Evolutionary conservation across 1,140 invertebrate species (phyloP), one percentile per base, ranked within the genome.

Genomic region (Holotrichia oblita): DNA sequence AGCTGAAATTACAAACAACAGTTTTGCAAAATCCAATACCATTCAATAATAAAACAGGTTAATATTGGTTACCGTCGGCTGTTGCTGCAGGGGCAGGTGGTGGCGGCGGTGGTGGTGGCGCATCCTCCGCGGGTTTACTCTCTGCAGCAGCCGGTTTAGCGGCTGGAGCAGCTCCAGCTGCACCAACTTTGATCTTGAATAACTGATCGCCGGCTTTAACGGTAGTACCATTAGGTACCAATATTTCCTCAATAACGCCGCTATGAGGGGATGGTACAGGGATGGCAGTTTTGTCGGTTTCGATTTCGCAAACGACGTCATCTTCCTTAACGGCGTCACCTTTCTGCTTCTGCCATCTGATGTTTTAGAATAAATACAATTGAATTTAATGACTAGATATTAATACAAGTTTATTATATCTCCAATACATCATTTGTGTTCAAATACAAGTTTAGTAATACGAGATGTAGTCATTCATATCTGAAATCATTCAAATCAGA

Each of bases 251-350:
- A 77, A 99, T 94, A 14, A 96, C 91, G 81, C 98, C 98, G 81
- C 93, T 87, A 27, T 90, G 92, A 0, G 98, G 97, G 2, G 97
- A 90, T 84, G 95, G 96, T n/a, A 99, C 95, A 42, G 96, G 94
- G 79, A 99, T 93, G 8, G 97, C 95, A 6, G 97, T 98, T 92
- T 99, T 99, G 88, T 99, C 99, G 40, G 99, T 99, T 91, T 99
- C 98, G 82, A 99, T 98, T 91, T 99, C 98, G 85, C 95, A 94
- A 17, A 99, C 93, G 0, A 98, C 93, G 84, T 99, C 98, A 91
- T 99, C 99, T 82, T 93, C 95, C 48, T 91, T 91, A 0, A 99
- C 97, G 77, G 91, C 90, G 85, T 99, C 98, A 0, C 98, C 98
- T 42, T 78, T 40, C 41, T 69, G 59, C 41, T 78, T 75, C 41